Evolutionary conservation across 2,888 invertebrate species (phyloP), one percentile per base, ranked within the genome.

Genomic region (Chalcosyrphus nemorum): DNA sequence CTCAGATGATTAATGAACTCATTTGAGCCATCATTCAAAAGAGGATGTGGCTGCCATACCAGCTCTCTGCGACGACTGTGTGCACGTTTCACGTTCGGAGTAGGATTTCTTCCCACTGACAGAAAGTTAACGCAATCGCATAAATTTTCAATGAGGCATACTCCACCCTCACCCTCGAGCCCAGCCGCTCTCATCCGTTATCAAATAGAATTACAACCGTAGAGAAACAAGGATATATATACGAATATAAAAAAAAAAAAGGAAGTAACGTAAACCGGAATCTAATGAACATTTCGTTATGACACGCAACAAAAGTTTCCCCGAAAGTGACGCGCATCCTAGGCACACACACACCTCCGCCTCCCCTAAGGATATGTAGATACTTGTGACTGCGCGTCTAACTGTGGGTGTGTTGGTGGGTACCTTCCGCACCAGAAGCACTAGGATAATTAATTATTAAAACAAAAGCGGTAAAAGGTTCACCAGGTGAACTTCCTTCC

Each of bases 71-170:
- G 32, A 17, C 24, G 24, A 24, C 24, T 54, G 13, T 72, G 21
- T 61, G 61, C 76, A 77, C 81, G 81, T 77, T 76, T 27, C 75
- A 71, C n/a, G n/a, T n/a, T 65, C 70, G 43, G 17, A 65, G 15
- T 59, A 15, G 66, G 52, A 77, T 74, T 81, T 74, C 66, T 70
- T 71, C 63, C 72, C 63, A 59, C 78, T 77, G 68, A 70, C 81
- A 78, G 50, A 84, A 86, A 86, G 82, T 81, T 86, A 86, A 87
- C 85, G 84, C 87, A 88, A 88, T 88, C 88, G 86, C 87, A 88
- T 88, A 87, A 86, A 89, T 89, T 88, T 88, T 88, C 87, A 88
- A 89, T 88, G 87, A 87, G 54, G 13, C 57, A 7, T 52, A 52
- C 54, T 74, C 41, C 17, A 17, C 17, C 2, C 24, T n/a, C 29